These are phyloP conservation scores for Oreochromis aureus DNA, from an alignment of 2,113 vertebrate species.

Conservation along the genomic window DNA sequence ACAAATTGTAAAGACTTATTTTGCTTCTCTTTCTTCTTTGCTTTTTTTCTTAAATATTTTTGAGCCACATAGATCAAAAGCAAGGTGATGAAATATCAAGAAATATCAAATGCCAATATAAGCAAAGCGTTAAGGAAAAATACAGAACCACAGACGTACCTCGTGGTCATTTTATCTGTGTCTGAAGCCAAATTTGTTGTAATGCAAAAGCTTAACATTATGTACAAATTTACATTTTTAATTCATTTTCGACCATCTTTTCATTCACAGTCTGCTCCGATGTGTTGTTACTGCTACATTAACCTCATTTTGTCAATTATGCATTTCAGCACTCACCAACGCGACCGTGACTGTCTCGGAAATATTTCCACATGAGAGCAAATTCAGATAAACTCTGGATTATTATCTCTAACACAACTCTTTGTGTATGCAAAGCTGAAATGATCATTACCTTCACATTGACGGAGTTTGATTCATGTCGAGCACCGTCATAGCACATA, in stretches of 20 bases:
- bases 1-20: background rate
- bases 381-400: background rate
- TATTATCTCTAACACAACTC: background rate
- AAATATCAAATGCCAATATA: background rate
- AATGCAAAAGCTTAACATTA: constrained; percentile 16
- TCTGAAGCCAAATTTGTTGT: background rate
- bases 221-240: constrained; percentile 28
- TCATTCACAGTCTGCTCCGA: background rate
- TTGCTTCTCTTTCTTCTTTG: background rate
- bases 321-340: background rate
- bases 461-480: background rate
- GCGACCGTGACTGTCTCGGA: background rate
- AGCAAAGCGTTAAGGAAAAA: background rate
- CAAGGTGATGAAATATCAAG: background rate
- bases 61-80: background rate
- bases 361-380: background rate
- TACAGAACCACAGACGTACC: background rate
- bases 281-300: background rate
- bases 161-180: background rate
- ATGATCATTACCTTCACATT: background rate
- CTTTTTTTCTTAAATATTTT: background rate
- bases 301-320: background rate
- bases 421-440: background rate
- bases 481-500: background rate
- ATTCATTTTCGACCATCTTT: background rate